phyloP scores from a whole-genome alignment of 2,113 vertebrate genomes.

The Brachirus orientalis region DNA sequence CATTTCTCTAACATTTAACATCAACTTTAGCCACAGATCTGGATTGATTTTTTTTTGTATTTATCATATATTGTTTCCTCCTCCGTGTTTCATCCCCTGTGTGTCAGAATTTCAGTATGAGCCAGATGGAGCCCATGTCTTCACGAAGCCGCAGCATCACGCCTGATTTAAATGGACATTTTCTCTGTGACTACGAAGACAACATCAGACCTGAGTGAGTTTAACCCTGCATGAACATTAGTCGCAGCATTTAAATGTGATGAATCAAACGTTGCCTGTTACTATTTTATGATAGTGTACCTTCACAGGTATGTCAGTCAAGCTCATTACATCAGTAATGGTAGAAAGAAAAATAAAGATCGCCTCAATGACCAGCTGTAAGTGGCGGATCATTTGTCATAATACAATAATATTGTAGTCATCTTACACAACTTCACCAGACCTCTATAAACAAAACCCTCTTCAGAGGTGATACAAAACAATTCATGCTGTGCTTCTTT shows the following conservation, averaged over 20 bases:
- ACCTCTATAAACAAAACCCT: too few relatives aligned
- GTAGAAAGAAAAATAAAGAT: slow-evolving; percentile 76
- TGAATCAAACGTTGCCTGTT: background rate
- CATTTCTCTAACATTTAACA: background rate
- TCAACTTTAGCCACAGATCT: background rate
- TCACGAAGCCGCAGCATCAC: slow-evolving; percentile 5
- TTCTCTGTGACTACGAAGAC: slow-evolving; percentile 67
- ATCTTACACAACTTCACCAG: background rate
- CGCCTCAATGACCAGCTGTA: slow-evolving; percentile 82
- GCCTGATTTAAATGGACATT: slow-evolving; percentile 67
- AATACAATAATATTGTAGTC: background rate
- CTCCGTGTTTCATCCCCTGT: background rate
- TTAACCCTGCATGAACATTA: background rate
- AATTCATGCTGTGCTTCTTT: slow-evolving; percentile 25
- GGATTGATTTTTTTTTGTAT: background rate
- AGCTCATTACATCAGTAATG: slow-evolving; percentile 61
- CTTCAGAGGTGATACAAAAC: too few relatives aligned
- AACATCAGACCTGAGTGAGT: slow-evolving; percentile 69
- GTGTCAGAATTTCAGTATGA: slow-evolving; percentile 12
- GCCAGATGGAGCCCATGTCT: slow-evolving; percentile 43
- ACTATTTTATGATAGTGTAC: background rate
- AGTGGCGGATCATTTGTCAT: slow-evolving; percentile 46
- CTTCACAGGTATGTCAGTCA: slow-evolving; percentile 71
- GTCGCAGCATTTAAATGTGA: background rate
- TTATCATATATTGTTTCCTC: background rate